Conservation (phyloP, 2,113 vertebrate species). For the Cyphomyrus discorhynchus region DNA sequence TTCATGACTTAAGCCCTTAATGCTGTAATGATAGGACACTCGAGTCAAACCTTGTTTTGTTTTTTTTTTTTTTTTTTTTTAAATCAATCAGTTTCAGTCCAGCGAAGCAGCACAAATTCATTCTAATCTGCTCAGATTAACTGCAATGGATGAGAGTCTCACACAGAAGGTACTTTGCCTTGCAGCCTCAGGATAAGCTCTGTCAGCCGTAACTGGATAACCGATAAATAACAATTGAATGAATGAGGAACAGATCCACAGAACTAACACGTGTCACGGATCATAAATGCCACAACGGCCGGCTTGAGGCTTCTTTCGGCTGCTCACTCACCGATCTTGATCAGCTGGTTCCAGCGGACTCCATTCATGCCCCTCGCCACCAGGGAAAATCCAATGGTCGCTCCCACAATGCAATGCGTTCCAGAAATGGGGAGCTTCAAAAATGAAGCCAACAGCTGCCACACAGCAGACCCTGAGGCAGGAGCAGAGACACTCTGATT, state of each 20-base stretch:
- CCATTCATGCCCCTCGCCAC: conserved; percentile 79
- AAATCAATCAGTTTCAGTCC: neutral
- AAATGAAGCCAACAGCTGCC: conserved; percentile 91
- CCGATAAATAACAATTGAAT: neutral
- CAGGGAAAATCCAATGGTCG: conserved; percentile 87
- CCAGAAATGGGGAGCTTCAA: conserved; percentile 96
- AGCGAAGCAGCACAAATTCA: neutral
- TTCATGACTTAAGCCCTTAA: neutral
- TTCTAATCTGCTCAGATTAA: neutral
- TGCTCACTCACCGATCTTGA: conserved; percentile 78
- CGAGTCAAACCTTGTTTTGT: neutral
- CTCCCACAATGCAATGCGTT: conserved; percentile 97
- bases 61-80: too few species aligned
- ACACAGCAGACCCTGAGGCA: conserved; percentile 82
- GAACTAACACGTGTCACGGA: neutral
- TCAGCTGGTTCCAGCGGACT: conserved; percentile 79
- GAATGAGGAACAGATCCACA: neutral
- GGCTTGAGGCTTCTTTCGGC: neutral
- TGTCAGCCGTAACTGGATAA: neutral
- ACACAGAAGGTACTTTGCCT: neutral
- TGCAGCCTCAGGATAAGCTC: neutral
- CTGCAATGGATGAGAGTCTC: neutral
- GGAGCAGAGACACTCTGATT: neutral
- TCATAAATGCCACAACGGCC: neutral
- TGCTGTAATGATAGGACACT: neutral